phyloP scores from a whole-genome alignment of 1,140 invertebrate genomes.

The Drosophila lacteicornis region DNA sequence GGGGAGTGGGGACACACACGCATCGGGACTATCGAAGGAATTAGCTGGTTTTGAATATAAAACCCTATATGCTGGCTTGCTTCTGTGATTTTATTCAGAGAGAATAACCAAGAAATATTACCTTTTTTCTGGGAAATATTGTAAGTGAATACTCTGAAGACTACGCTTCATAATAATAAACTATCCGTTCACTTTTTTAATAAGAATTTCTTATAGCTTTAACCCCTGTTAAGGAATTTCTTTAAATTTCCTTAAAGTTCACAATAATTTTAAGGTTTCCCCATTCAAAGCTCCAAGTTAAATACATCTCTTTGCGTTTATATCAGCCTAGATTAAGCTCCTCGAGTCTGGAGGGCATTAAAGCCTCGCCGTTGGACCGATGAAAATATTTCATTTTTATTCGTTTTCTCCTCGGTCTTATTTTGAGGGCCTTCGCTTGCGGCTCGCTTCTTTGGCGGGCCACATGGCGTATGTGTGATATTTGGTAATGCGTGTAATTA shows the following conservation, averaged over 20 bases:
- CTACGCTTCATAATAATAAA: too few species aligned
- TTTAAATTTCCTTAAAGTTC: too few species aligned
- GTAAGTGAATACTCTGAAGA: too few species aligned
- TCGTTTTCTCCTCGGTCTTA: not conserved
- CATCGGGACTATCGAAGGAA: not conserved
- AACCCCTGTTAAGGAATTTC: too few species aligned
- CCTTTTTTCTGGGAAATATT: too few species aligned
- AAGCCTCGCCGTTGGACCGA: not conserved
- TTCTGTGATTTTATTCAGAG: not conserved
- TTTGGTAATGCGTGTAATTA: constrained; percentile 79
- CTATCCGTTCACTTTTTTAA: too few species aligned
- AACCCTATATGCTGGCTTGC: not conserved
- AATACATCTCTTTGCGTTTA: too few species aligned
- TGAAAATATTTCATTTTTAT: constrained; percentile 26
- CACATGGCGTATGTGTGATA: constrained; percentile 77
- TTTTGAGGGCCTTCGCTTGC: constrained; percentile 11
- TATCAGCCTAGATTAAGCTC: not conserved
- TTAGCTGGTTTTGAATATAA: not conserved
- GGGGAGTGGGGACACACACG: not conserved
- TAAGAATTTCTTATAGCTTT: too few species aligned
- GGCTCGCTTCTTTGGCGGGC: constrained; percentile 10
- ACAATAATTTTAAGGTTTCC: not conserved
- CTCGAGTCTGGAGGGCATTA: not conserved
- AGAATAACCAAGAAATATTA: too few species aligned
- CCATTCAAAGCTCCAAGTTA: not conserved